Conservation (phyloP, 1,140 invertebrate species). For the Drosophila littoralis region DNA sequence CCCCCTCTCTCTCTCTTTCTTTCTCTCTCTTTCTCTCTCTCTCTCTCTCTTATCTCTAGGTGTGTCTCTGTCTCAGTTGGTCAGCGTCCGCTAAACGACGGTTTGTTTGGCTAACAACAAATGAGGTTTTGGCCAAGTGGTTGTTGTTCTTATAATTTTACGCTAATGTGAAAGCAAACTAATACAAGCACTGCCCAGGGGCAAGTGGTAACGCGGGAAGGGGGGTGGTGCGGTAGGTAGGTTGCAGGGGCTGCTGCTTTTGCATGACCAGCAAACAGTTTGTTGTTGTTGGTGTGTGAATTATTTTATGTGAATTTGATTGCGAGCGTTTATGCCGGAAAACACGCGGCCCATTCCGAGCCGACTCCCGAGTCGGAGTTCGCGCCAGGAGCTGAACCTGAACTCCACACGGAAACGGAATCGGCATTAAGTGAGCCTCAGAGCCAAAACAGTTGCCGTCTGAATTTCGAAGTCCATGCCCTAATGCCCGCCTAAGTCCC, state of each 20-base stretch:
- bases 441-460: constrained; percentile 38
- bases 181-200: constrained; percentile 12
- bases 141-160: constrained; percentile 49
- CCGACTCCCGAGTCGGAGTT: constrained; percentile 2
- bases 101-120: constrained; percentile 57
- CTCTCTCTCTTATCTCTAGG: background rate
- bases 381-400: background rate
- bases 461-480: constrained; percentile 40
- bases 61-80: constrained; percentile 6
- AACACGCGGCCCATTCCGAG: constrained; percentile 49
- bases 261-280: constrained; percentile 75
- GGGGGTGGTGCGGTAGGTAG: background rate
- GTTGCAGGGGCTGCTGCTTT: constrained; percentile 7
- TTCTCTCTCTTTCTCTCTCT: background rate
- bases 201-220: background rate
- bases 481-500: background rate
- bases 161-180: constrained; percentile 55
- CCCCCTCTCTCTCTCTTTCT: background rate
- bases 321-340: constrained; percentile 79
- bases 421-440: constrained; percentile 20
- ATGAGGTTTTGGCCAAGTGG: constrained; percentile 26
- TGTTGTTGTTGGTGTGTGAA: constrained; percentile 69
- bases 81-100: constrained; percentile 54
- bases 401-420: constrained; percentile 18
- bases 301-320: constrained; percentile 81